These are phyloP conservation scores for Myotis brandtii DNA, from an alignment of 2,113 vertebrate species.

Conservation along the genomic window DNA sequence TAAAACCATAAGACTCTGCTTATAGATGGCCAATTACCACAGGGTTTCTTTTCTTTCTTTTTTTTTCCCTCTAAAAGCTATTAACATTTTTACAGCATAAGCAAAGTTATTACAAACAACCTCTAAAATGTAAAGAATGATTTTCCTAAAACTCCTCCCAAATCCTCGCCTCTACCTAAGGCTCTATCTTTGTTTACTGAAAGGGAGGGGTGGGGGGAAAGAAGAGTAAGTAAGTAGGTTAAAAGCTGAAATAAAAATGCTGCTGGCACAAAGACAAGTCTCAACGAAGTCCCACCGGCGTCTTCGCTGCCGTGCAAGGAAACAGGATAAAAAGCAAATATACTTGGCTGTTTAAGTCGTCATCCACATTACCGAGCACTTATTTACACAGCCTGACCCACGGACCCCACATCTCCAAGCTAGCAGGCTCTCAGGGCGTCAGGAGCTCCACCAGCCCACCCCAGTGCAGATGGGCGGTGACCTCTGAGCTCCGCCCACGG, in stretches of 20 bases:
- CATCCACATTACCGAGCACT: conserved; percentile 72
- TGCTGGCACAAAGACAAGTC: conserved; percentile 62
- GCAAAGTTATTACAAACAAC: conserved; percentile 72
- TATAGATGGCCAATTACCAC: conserved; percentile 70
- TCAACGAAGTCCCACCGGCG: conserved; percentile 60
- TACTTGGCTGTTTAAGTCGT: conserved; percentile 76
- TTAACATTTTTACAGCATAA: conserved; percentile 75
- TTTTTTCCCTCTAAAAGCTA: conserved; percentile 42
- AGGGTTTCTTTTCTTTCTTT: conserved; percentile 45
- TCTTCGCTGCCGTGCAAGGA: conserved; percentile 69
- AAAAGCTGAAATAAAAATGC: conserved; percentile 76
- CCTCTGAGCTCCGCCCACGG: fast-evolving
- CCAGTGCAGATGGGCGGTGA: neutral
- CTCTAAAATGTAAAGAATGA: conserved; percentile 74
- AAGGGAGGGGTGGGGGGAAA: neutral
- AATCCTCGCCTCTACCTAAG: conserved; percentile 61
- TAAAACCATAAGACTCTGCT: conserved; percentile 61
- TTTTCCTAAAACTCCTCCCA: conserved; percentile 65
- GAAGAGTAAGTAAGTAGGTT: conserved; percentile 41
- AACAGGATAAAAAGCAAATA: conserved; percentile 65
- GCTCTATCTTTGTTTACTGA: conserved; percentile 69
- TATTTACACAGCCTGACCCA: conserved; percentile 74
- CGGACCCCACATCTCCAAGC: conserved; percentile 13
- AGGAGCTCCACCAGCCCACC: neutral
- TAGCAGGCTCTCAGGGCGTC: neutral